phyloP scores from a whole-genome alignment of 2,113 vertebrate genomes.

The Mustela nigripes region DNA sequence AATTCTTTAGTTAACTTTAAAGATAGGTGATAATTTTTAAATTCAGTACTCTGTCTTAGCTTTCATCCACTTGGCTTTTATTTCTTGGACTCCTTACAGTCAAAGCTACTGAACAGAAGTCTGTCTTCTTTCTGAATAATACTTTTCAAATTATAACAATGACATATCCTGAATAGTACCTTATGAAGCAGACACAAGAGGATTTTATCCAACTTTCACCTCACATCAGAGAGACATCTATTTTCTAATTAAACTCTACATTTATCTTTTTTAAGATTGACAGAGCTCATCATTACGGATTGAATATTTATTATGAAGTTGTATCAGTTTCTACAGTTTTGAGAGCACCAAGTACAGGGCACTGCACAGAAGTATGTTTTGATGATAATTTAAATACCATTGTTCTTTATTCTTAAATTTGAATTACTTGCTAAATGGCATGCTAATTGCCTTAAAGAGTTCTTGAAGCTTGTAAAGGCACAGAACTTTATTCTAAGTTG shows the following conservation, averaged over 20 bases:
- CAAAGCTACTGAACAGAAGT: slow-evolving; percentile 78
- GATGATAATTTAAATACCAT: slow-evolving; percentile 78
- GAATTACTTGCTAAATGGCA: slow-evolving; percentile 74
- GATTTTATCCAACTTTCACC: slow-evolving; percentile 70
- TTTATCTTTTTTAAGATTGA: slow-evolving; percentile 78
- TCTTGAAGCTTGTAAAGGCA: slow-evolving; percentile 69
- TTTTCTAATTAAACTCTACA: slow-evolving; percentile 80
- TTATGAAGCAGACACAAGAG: slow-evolving; percentile 74
- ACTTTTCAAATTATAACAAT: slow-evolving; percentile 80
- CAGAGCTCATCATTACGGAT: slow-evolving; percentile 73
- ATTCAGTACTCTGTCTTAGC: slow-evolving; percentile 67
- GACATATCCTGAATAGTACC: slow-evolving; percentile 70
- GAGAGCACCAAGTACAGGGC: slow-evolving; percentile 65
- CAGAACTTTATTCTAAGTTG: slow-evolving; percentile 66
- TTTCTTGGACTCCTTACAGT: slow-evolving; percentile 74
- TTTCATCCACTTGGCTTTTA: slow-evolving; percentile 70
- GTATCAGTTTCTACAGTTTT: slow-evolving; percentile 74
- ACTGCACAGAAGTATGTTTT: slow-evolving; percentile 76
- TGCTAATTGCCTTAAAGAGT: slow-evolving; percentile 75
- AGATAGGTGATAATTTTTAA: slow-evolving; percentile 68
- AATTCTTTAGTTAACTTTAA: slow-evolving; percentile 74
- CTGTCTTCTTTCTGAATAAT: slow-evolving; percentile 77
- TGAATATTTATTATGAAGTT: slow-evolving; percentile 80
- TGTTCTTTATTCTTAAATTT: slow-evolving; percentile 77
- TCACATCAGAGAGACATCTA: slow-evolving; percentile 75